Evolutionary conservation across 2,113 vertebrate genomes (phyloP), one percentile per base, ranked within the genome.

Genomic region (Hirundichthys speculiger): DNA sequence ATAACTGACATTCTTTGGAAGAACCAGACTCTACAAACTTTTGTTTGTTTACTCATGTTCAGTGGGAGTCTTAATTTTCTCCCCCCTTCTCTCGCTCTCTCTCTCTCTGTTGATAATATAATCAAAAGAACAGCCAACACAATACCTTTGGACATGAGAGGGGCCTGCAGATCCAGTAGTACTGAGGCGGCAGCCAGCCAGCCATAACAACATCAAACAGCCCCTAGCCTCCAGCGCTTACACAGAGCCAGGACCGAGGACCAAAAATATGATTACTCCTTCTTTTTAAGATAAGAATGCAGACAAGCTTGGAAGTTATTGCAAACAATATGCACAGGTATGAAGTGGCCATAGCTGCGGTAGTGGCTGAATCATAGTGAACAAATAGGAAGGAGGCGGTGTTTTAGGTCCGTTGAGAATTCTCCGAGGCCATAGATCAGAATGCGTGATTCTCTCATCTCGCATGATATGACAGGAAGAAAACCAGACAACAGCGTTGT

Each of bases 171-270:
- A 82, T 72, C 67, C 54, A 63, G 57, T 66, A 45, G 72, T 69
- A 54, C 62, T 66, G 75, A 30, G 30, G 69, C n/a, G 83, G 83
- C 86, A 85, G 69, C 38, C 42, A 60, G 76, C 84, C 88, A 88
- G 85, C 63, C 83, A 88, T 78, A 89, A 89, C 84, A 90, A 86
- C 86, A 89, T 90, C 84, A 86, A 89, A 91, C 79, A 47, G 73
- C 69, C 58, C 73, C 52, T 64, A 43, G 77, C 84, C 81, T 85
- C 59, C 73, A 77, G 73, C 58, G 68, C 75, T 85, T 84, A 77
- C 69, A 75, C 64, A 54, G 65, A 81, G 82, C 76, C 79, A 75
- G 75, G 75, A 62, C 59, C 69, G 69, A 25, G 70, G 67, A 70
- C 72, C 72, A 77, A 63, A 77, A 68, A 70, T 64, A 42, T 82